These are phyloP conservation scores for Thereva unica DNA, from an alignment of 2,888 invertebrate species.

Conservation along the genomic window DNA sequence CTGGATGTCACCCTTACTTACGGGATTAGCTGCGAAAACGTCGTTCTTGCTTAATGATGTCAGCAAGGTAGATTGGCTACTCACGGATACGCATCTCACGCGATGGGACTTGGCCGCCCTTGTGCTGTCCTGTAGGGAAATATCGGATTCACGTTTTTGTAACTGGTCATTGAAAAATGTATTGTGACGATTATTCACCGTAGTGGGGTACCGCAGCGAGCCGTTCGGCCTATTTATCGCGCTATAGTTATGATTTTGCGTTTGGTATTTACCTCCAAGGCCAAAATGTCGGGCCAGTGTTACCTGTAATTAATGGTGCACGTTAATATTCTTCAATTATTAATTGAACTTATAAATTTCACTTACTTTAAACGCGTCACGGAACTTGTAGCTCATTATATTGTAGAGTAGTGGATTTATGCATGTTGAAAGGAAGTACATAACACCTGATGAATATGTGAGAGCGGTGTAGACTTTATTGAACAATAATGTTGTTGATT, in stretches of 20 bases:
- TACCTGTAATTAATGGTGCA: conserved; percentile 46
- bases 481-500: conserved; percentile 53
- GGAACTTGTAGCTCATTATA: conserved; percentile 72
- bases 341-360: neutral
- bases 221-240: conserved; percentile 55
- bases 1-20: conserved; percentile 39
- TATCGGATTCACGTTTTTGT: conserved; percentile 55
- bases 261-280: conserved; percentile 50
- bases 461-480: conserved; percentile 67
- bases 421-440: conserved; percentile 71
- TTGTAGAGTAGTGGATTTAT: conserved; percentile 73
- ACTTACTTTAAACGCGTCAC: conserved; percentile 69
- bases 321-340: neutral
- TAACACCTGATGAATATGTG: conserved; percentile 68
- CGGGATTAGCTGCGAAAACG: conserved; percentile 46
- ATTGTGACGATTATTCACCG: conserved; percentile 52
- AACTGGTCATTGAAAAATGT: conserved; percentile 51
- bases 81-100: conserved; percentile 51
- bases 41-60: conserved; percentile 51
- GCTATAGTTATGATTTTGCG: conserved; percentile 53
- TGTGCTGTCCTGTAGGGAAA: conserved; percentile 53
- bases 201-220: conserved; percentile 54
- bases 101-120: conserved; percentile 46
- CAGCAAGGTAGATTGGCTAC: conserved; percentile 52
- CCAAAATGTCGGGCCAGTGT: conserved; percentile 56